phyloP scores from a whole-genome alignment of 2,113 vertebrate species.

The Psammodynastes pulverulentus region DNA sequence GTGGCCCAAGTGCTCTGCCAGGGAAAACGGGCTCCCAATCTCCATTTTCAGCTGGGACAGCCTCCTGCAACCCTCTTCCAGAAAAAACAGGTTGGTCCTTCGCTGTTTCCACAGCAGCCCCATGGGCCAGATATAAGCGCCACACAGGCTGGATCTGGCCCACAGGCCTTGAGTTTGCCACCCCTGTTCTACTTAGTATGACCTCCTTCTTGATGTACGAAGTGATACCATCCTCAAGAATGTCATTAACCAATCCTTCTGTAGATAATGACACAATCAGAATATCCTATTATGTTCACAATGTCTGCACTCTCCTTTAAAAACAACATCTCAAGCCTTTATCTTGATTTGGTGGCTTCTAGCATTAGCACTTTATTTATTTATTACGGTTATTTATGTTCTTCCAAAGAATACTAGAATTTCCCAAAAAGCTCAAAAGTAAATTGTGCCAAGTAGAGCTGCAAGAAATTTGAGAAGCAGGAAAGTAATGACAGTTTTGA shows the following conservation, averaged over 20 bases:
- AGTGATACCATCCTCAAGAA: not conserved
- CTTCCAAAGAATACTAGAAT: not conserved
- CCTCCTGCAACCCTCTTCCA: too few relatives aligned
- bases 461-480: not conserved
- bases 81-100: too few relatives aligned
- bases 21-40: too few relatives aligned
- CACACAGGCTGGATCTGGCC: too few relatives aligned
- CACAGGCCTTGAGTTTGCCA: too few relatives aligned
- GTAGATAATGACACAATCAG: not conserved
- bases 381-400: not conserved
- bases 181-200: not conserved
- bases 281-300: not conserved
- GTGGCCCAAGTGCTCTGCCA: too few relatives aligned
- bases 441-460: not conserved
- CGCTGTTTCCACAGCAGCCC: too few relatives aligned
- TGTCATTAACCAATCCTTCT: not conserved
- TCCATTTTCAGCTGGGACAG: too few relatives aligned
- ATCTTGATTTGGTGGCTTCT: not conserved
- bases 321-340: not conserved
- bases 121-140: too few relatives aligned
- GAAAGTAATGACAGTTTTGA: not conserved
- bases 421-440: not conserved
- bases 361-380: not conserved
- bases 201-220: not conserved
- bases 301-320: not conserved